phyloP scores from a whole-genome alignment of 1,140 invertebrate genomes.

The Teleogryllus occipitalis region DNA sequence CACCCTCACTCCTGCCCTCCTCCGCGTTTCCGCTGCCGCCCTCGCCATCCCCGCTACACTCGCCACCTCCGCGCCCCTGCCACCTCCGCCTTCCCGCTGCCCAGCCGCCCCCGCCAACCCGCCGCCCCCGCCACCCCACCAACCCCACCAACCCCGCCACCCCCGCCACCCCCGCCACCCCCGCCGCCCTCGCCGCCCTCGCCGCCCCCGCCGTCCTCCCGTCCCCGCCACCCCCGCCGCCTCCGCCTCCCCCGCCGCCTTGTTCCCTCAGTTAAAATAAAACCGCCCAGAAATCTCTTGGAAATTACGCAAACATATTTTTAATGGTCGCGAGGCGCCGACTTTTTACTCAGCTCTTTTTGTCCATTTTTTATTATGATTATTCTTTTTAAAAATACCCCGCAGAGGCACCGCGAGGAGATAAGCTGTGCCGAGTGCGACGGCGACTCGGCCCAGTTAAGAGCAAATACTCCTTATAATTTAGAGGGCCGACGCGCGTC shows the following conservation, averaged over 20 bases:
- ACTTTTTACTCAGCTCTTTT: background rate
- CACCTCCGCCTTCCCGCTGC: too few relatives aligned
- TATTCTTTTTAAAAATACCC: background rate
- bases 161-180: too few relatives aligned
- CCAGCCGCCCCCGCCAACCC: too few relatives aligned
- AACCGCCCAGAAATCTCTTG: background rate
- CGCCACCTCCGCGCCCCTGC: too few relatives aligned
- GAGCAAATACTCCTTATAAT: background rate
- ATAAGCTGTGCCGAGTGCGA: background rate
- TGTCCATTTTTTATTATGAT: background rate
- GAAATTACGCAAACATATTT: background rate
- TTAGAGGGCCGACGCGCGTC: background rate
- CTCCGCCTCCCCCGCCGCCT: too few relatives aligned
- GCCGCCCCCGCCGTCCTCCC: too few relatives aligned
- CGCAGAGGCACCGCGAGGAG: background rate
- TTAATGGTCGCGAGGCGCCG: background rate
- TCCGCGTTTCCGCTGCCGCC: background rate
- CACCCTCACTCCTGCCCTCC: background rate
- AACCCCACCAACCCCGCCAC: background rate
- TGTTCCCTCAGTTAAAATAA: background rate
- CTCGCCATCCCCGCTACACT: too few relatives aligned
- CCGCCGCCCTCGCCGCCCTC: too few relatives aligned
- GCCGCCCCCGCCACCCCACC: too few relatives aligned
- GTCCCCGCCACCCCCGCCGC: too few relatives aligned
- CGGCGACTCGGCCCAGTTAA: background rate